Base-by-base conservation (phyloP, 1,140 invertebrate genomes). In the Agrilus planipennis region DNA sequence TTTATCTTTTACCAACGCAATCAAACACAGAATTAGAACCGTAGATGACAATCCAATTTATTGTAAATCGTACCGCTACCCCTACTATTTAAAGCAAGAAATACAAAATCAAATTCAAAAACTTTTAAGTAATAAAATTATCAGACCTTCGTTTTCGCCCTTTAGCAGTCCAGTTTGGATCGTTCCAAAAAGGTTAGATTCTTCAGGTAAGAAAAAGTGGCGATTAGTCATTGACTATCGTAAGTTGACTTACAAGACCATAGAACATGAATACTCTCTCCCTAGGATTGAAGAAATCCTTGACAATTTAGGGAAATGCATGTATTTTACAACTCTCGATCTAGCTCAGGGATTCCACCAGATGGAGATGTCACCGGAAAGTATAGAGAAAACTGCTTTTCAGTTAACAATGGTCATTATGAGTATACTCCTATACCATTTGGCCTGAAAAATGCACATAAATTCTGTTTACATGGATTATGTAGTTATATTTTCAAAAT, bases 191-290 rank as follows among this genome's bases (percentile, higher is more conserved):
- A 62, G 63, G 44, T 4, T 40, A 12, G 59, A 63, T 23, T 52
- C 57, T 1, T 54, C 49, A 3, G 53, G 50, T 3, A 42, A 61
- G 41, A 31, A 31, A 40, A 60, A 61, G 55, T 60, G 44, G 45
- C 41, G 63, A 31, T 25, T 68, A 7, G 57, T 63, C 9, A 49
- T 64, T 10, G 64, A 64, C 46, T 68, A 60, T 45, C 28, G 62
- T 31, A 59, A 60, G 44, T 31, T 66, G 30, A 68, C 67, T 49
- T 50, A 61, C 27, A 52, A 52, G 25, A 64, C 59, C 9, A 49
- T 63, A 16, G 52, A 51, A 9, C 69, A 75, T 49, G 52, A 44
- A 25, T 76, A 64, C 51, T 72, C 73, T 2, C 40, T 76, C 2
- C 71, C 71, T 6, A 45, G 63, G 11, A 71, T 75, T 10, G 55